Evolutionary conservation across 2,888 invertebrate species (phyloP).

Genomic region (Geophilus truncorum): DNA sequence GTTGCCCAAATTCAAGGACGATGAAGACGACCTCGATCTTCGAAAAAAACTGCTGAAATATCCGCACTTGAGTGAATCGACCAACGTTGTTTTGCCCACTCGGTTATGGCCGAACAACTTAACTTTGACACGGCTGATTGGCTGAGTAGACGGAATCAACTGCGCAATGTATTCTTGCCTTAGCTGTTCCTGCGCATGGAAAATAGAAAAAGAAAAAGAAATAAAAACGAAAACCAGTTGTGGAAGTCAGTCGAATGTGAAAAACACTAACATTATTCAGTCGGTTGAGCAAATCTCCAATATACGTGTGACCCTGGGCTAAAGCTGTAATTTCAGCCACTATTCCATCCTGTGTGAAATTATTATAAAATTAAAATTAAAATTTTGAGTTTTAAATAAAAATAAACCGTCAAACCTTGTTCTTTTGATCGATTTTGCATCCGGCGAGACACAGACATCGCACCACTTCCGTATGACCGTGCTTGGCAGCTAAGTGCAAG

Average conservation of each 20-base stretch:
- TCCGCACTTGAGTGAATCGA: constrained; percentile 63
- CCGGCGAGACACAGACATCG: constrained; percentile 65
- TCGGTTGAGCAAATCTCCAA: constrained; percentile 62
- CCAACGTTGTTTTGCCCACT: constrained; percentile 65
- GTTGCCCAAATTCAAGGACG: constrained; percentile 34
- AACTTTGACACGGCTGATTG: constrained; percentile 60
- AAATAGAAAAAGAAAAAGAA: too few relatives aligned
- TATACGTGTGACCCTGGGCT: constrained; percentile 64
- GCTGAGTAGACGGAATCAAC: constrained; percentile 57
- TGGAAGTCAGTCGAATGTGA: background rate
- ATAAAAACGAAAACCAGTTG: too few relatives aligned
- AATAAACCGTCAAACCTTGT: constrained; percentile 48
- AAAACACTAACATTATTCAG: constrained; percentile 56
- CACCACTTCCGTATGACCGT: constrained; percentile 65
- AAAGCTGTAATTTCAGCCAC: constrained; percentile 71
- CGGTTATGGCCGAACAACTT: constrained; percentile 67
- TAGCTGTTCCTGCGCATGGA: constrained; percentile 48
- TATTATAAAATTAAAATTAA: background rate
- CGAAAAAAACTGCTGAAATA: constrained; percentile 63
- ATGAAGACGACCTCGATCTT: constrained; percentile 41
- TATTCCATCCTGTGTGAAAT: constrained; percentile 57
- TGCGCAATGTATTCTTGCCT: constrained; percentile 59
- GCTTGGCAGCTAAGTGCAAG: constrained; percentile 65
- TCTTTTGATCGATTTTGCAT: constrained; percentile 62
- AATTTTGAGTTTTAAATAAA: background rate